These are phyloP conservation scores for Fragum whitleyi DNA, from an alignment of 2,888 invertebrate species.

Conservation along the genomic window DNA sequence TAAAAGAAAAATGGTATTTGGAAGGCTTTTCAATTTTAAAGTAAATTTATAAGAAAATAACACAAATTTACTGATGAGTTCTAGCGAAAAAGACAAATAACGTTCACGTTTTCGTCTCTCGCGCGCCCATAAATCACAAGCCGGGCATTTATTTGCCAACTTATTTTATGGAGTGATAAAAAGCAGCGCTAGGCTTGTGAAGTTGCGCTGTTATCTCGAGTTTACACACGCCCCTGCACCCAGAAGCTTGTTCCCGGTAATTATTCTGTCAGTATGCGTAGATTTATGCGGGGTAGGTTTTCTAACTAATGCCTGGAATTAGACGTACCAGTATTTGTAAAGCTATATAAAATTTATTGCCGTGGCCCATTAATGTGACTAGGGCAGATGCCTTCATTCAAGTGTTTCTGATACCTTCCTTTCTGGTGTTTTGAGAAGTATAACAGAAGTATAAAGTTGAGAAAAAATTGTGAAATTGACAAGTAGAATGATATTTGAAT, in stretches of 20 bases:
- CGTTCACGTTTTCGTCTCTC: neutral
- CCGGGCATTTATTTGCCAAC: conserved; percentile 16
- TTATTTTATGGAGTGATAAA: conserved; percentile 51
- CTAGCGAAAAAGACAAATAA: neutral
- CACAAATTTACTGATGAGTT: too few relatives aligned
- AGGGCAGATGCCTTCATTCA: neutral
- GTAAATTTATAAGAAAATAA: too few relatives aligned
- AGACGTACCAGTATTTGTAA: neutral
- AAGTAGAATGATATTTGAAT: too few relatives aligned
- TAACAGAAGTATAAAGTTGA: too few relatives aligned
- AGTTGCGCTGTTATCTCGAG: conserved; percentile 38
- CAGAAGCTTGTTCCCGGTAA: conserved; percentile 46
- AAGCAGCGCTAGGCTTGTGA: conserved; percentile 20
- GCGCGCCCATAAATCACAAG: neutral
- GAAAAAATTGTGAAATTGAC: too few relatives aligned
- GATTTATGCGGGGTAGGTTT: conserved; percentile 45
- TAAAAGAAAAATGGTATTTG: too few relatives aligned
- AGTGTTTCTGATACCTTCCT: too few relatives aligned
- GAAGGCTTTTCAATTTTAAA: too few relatives aligned
- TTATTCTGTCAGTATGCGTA: conserved; percentile 39
- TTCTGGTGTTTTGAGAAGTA: too few relatives aligned
- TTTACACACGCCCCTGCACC: conserved; percentile 38
- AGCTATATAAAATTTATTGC: neutral
- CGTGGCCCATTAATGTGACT: neutral
- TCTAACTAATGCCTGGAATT: neutral